These are phyloP conservation scores for Ifrita kowaldi DNA, from an alignment of 2,113 vertebrate genomes.

Conservation along the genomic window DNA sequence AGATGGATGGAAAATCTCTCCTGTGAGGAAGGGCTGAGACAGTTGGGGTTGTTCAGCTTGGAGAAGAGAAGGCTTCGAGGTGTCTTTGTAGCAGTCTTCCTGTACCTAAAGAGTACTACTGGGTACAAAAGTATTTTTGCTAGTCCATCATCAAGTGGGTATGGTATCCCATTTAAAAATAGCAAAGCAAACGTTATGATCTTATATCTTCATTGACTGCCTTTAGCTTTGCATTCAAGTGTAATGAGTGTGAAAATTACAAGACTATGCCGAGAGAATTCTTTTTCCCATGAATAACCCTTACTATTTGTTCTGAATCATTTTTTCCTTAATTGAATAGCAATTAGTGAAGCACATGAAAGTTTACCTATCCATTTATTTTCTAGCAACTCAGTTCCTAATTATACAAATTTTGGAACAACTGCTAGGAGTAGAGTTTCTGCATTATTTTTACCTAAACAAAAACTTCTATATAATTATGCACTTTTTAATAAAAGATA, in stretches of 20 bases:
- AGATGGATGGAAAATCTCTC: not conserved
- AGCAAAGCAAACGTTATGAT: not conserved
- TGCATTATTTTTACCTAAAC: not conserved
- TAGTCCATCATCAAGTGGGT: not conserved
- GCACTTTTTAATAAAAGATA: not conserved
- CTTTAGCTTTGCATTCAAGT: not conserved
- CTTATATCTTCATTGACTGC: not conserved
- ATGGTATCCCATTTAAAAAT: not conserved
- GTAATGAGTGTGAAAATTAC: not conserved
- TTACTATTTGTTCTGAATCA: not conserved
- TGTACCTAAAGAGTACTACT: not conserved
- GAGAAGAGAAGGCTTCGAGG: not conserved
- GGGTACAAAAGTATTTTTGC: not conserved
- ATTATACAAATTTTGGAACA: not conserved
- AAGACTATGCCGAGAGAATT: not conserved
- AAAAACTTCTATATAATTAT: not conserved
- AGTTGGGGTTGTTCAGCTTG: not conserved
- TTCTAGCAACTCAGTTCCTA: not conserved
- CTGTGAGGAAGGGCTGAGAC: not conserved
- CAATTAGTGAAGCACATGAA: not conserved
- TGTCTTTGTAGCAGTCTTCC: not conserved
- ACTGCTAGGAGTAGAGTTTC: not conserved
- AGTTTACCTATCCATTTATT: not conserved
- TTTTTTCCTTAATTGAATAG: not conserved
- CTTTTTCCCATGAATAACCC: not conserved